These are phyloP conservation scores for Hydrozoanthus gracilis DNA, from an alignment of 92 coral and sea anemone species.

Conservation along the genomic window DNA sequence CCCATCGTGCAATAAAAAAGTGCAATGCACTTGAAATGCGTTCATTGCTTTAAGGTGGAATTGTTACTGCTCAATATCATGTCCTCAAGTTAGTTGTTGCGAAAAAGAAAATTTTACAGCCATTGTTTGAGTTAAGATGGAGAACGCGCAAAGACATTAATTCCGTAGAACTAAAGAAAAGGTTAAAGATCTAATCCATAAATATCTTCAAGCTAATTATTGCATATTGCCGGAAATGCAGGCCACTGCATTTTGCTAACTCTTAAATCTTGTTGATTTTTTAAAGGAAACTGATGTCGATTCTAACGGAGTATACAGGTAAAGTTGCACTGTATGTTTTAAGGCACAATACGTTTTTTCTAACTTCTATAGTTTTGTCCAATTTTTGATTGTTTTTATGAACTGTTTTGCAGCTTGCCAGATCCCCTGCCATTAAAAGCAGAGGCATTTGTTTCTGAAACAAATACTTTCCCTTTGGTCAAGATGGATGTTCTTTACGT, in stretches of 20 bases:
- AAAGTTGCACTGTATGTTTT: not conserved
- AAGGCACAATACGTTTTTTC: not conserved
- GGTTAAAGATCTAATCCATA: not conserved
- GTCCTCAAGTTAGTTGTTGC: too few species aligned
- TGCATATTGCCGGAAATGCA: not conserved
- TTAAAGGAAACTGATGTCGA: constrained; percentile 23
- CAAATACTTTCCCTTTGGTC: not conserved
- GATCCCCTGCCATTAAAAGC: constrained; percentile 40
- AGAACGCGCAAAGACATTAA: too few species aligned
- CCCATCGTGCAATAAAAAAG: too few species aligned
- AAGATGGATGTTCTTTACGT: constrained; percentile 16
- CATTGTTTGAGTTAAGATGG: too few species aligned
- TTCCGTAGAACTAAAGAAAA: too few species aligned
- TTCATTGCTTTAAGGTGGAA: too few species aligned
- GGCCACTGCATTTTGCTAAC: not conserved
- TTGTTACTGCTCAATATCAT: too few species aligned
- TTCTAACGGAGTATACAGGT: constrained; percentile 39
- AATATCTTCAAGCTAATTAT: not conserved
- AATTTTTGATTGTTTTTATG: not conserved
- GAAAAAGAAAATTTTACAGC: too few species aligned
- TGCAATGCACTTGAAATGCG: too few species aligned
- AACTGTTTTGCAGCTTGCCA: constrained; percentile 4
- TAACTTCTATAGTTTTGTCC: too few species aligned
- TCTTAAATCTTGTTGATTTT: not conserved
- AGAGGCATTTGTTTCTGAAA: not conserved